Conservation (phyloP, 2,888 invertebrate species). For the Drosophila cognata region DNA sequence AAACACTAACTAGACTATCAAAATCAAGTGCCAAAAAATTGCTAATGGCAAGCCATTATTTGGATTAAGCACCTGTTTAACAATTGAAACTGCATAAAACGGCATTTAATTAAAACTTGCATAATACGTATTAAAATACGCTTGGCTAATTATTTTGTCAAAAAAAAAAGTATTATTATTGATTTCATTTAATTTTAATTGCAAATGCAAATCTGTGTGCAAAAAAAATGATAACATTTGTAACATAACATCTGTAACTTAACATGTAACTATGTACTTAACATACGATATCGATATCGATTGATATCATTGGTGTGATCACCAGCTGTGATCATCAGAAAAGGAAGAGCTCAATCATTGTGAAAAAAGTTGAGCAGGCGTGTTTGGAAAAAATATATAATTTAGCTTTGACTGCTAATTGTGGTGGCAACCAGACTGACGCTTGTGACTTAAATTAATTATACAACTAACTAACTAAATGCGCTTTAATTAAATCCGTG, state of each 20-base stretch:
- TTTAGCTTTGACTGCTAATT: not conserved
- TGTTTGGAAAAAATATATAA: not conserved
- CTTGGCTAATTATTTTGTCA: slow-evolving; percentile 25
- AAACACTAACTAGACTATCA: not conserved
- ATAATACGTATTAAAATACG: slow-evolving; percentile 9
- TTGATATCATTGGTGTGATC: not conserved
- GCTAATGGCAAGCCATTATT: not conserved
- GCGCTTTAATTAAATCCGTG: slow-evolving; percentile 45
- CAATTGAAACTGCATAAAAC: not conserved
- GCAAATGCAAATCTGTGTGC: slow-evolving; percentile 15
- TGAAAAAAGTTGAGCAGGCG: not conserved
- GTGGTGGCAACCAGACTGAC: slow-evolving; percentile 21
- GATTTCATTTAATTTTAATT: slow-evolving; percentile 22
- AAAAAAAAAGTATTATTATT: slow-evolving; percentile 6
- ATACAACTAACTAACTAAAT: slow-evolving; percentile 48
- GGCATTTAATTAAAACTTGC: not conserved
- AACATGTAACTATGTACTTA: not conserved
- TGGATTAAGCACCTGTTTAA: not conserved
- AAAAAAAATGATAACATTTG: slow-evolving; percentile 12
- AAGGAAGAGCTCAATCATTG: not conserved
- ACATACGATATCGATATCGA: not conserved
- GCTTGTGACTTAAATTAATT: slow-evolving; percentile 68
- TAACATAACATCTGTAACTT: not conserved
- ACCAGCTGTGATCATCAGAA: not conserved
- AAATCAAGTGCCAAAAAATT: not conserved